phyloP scores from a whole-genome alignment of 2,888 invertebrate genomes.

The Alsophila aescularia region DNA sequence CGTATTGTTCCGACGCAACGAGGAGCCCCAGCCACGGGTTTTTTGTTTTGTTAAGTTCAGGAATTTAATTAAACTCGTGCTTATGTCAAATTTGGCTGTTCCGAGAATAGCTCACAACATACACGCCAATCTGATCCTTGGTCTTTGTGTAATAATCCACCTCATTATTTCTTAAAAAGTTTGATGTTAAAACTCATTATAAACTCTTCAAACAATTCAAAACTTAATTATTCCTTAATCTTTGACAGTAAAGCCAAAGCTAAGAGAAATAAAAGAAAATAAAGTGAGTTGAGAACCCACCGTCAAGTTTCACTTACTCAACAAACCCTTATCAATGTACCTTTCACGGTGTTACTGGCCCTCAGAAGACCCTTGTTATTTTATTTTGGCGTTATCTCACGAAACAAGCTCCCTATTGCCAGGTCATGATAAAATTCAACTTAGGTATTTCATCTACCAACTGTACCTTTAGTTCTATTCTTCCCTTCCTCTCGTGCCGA shows the following conservation, averaged over 20 bases:
- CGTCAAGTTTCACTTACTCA: slow-evolving; percentile 1
- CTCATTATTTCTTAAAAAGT: too few species aligned
- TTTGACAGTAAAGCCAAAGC: background rate
- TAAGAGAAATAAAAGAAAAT: background rate
- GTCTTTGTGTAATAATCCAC: too few species aligned
- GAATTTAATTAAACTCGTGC: background rate
- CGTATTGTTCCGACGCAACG: slow-evolving; percentile 2
- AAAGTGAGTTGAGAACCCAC: background rate
- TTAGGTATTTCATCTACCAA: background rate
- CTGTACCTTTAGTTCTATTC: too few species aligned
- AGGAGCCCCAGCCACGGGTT: background rate
- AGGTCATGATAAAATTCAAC: slow-evolving; percentile 32
- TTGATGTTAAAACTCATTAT: background rate
- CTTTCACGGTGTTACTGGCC: slow-evolving; percentile 17
- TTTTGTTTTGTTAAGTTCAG: background rate
- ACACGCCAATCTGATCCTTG: too few species aligned
- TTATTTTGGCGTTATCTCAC: slow-evolving; percentile 48
- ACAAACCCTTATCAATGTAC: slow-evolving; percentile 10
- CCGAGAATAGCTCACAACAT: background rate
- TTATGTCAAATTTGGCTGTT: background rate
- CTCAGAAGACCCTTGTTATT: slow-evolving; percentile 38
- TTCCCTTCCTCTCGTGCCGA: background rate
- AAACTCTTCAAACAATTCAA: too few species aligned
- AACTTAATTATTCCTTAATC: too few species aligned
- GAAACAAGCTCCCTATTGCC: slow-evolving; percentile 40